These are phyloP conservation scores for Prolemur simus DNA, from an alignment of 2,113 vertebrate species.

Conservation along the genomic window DNA sequence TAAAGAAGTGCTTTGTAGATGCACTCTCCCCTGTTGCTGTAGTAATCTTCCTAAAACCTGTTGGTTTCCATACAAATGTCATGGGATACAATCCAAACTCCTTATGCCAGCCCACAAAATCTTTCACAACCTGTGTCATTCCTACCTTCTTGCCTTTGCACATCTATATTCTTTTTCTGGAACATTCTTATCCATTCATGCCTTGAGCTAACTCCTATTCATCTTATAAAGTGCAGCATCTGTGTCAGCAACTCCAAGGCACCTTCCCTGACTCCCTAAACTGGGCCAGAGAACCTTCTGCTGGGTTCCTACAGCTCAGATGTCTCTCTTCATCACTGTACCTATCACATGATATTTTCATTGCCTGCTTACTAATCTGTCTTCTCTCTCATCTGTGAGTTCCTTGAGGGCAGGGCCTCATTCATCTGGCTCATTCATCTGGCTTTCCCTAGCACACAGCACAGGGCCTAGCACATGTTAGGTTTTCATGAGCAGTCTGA, in stretches of 20 bases:
- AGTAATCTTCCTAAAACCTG: neutral
- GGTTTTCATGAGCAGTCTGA: slow-evolving; percentile 23
- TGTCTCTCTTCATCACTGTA: neutral
- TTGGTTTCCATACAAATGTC: neutral
- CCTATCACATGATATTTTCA: neutral
- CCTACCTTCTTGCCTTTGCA: neutral
- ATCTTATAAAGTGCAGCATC: neutral
- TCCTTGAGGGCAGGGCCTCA: neutral
- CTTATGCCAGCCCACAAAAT: neutral
- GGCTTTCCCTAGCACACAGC: neutral
- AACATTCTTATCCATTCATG: neutral
- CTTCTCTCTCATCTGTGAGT: neutral
- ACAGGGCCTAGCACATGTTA: neutral
- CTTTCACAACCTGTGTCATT: neutral
- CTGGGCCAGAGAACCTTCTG: neutral
- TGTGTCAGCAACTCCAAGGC: neutral
- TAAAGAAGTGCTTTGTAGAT: neutral
- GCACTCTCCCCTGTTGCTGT: neutral
- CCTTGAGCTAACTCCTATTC: neutral
- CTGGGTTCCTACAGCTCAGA: neutral
- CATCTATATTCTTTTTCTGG: neutral
- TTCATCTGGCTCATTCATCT: neutral
- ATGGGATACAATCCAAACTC: neutral
- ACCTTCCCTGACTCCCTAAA: neutral
- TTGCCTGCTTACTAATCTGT: neutral